Evolutionary conservation across 2,888 invertebrate genomes (phyloP).

Genomic region (Cheilosia pagana): DNA sequence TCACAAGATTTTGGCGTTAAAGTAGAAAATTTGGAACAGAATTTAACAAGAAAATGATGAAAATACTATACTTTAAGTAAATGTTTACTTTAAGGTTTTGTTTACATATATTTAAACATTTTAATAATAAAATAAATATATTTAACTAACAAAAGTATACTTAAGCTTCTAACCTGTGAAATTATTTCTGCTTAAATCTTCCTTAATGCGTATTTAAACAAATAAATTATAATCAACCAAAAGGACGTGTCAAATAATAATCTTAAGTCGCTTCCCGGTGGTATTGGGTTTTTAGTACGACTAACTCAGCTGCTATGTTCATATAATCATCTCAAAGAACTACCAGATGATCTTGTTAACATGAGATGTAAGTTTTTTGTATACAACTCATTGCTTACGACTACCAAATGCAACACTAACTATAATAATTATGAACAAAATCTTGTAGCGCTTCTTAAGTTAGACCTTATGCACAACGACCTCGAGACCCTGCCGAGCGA

Average conservation of each 20-base stretch:
- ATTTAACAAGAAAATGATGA: too few species aligned
- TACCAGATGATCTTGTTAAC: slow-evolving; percentile 92
- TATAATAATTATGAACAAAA: slow-evolving; percentile 1
- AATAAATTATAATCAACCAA: slow-evolving; percentile 74
- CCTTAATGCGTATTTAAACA: slow-evolving; percentile 27
- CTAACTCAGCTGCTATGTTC: slow-evolving; percentile 89
- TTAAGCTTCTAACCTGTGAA: slow-evolving; percentile 45
- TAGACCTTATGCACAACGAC: slow-evolving; percentile 90
- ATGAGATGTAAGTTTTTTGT: slow-evolving; percentile 88
- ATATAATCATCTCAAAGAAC: slow-evolving; percentile 89
- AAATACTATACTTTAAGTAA: too few species aligned
- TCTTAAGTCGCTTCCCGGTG: slow-evolving; percentile 89
- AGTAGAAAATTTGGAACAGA: too few species aligned
- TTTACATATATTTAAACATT: not conserved
- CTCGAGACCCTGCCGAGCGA: slow-evolving; percentile 87
- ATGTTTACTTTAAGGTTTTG: too few species aligned
- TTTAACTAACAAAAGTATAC: not conserved
- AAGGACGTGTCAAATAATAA: slow-evolving; percentile 93
- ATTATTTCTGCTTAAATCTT: slow-evolving; percentile 41
- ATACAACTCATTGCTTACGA: not conserved
- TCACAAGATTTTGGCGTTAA: too few species aligned
- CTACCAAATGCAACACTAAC: not conserved
- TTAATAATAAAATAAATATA: not conserved
- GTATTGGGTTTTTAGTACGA: slow-evolving; percentile 92
- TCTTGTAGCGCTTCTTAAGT: slow-evolving; percentile 85